Percentiles rank a stretch among this genome's conserved stretches.
Evolutionary conservation across 2,113 vertebrate genomes (phyloP).

Genomic region (Atractosteus spatula): DNA sequence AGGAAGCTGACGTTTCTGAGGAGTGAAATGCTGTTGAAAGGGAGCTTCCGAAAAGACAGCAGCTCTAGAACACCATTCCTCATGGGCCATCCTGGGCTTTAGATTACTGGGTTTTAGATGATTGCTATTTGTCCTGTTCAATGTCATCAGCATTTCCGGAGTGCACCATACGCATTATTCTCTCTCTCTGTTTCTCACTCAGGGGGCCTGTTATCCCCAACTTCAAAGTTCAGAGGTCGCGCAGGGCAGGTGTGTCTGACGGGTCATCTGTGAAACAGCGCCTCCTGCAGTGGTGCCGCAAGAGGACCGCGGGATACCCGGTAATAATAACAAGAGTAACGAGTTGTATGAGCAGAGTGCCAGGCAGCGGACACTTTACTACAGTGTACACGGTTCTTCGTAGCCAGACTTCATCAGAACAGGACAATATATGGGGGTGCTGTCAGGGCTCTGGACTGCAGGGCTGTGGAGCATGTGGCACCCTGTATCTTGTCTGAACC

Average conservation of each 20-base stretch:
- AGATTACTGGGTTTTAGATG: not conserved
- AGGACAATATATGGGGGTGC: too few species aligned
- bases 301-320: constrained; percentile 65
- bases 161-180: too few species aligned
- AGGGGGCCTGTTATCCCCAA: constrained; percentile 58
- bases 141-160: too few species aligned
- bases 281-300: constrained; percentile 69
- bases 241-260: constrained; percentile 38
- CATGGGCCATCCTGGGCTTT: not conserved
- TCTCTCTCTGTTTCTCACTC: constrained; percentile 14
- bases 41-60: not conserved
- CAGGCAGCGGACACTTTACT: not conserved
- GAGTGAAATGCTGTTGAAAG: too few species aligned
- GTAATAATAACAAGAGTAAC: constrained; percentile 28
- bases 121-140: not conserved
- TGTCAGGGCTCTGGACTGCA: too few species aligned
- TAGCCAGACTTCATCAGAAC: too few species aligned
- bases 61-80: not conserved
- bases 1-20: too few species aligned
- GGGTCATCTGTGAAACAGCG: constrained; percentile 70
- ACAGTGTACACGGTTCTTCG: too few species aligned
- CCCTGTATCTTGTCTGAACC: too few species aligned
- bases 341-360: not conserved
- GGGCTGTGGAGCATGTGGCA: too few species aligned
- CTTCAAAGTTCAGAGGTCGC: constrained; percentile 64